These are phyloP conservation scores for Lasius fuliginosus DNA, from an alignment of 2,888 invertebrate genomes.

Conservation along the genomic window DNA sequence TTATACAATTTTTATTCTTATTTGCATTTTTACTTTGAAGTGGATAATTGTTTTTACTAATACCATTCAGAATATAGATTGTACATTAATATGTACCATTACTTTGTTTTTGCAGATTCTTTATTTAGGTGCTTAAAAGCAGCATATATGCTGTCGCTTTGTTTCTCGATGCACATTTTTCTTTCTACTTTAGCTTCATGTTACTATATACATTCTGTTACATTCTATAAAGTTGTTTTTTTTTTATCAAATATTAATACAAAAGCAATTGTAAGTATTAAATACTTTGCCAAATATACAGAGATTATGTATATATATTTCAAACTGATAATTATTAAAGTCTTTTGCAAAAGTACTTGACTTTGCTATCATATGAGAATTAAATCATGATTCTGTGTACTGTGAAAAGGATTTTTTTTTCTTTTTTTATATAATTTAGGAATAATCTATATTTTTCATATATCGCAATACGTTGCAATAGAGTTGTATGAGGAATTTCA, in stretches of 20 bases:
- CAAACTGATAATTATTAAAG: constrained; percentile 67
- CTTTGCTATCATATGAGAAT: not conserved
- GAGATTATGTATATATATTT: constrained; percentile 61
- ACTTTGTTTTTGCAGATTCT: not conserved
- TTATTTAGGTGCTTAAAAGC: not conserved
- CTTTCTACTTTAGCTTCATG: not conserved
- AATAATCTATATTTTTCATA: not conserved
- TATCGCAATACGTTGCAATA: constrained; percentile 39
- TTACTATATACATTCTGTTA: not conserved
- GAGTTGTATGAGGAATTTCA: not conserved
- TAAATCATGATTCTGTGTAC: not conserved
- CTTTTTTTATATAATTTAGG: not conserved
- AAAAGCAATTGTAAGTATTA: constrained; percentile 26
- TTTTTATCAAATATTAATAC: constrained; percentile 39
- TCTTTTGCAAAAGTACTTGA: not conserved
- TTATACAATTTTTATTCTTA: not conserved
- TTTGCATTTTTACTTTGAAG: not conserved
- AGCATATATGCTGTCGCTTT: not conserved
- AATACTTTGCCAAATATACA: constrained; percentile 54
- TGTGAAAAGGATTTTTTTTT: not conserved
- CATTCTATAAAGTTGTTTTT: constrained; percentile 6
- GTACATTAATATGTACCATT: not conserved
- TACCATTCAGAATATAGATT: not conserved
- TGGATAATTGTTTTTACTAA: not conserved
- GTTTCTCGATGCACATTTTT: not conserved